phyloP scores from a whole-genome alignment of 2,888 invertebrate genomes.

The Portevinia maculata region DNA sequence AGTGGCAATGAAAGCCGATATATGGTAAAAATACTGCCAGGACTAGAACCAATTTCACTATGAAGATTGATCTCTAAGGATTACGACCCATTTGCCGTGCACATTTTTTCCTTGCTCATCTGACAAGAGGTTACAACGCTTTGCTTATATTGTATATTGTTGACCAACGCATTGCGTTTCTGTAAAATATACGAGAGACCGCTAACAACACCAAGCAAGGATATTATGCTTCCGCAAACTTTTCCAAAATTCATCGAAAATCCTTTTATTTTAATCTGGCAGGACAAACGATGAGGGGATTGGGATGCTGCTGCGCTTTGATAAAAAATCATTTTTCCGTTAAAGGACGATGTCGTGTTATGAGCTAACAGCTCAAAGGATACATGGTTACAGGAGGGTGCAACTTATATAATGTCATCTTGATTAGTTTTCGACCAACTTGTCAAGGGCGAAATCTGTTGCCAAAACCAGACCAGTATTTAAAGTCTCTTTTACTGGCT shows the following conservation, averaged over 20 bases:
- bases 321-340: constrained; percentile 35
- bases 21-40: constrained; percentile 52
- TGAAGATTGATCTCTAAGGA: constrained; percentile 66
- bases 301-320: constrained; percentile 25
- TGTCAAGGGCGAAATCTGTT: constrained; percentile 35
- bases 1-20: constrained; percentile 67
- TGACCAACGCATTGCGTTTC: constrained; percentile 50
- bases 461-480: constrained; percentile 43
- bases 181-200: constrained; percentile 38
- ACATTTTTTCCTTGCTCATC: constrained; percentile 25
- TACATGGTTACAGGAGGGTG: constrained; percentile 21
- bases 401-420: constrained; percentile 56
- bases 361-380: constrained; percentile 12
- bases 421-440: constrained; percentile 60
- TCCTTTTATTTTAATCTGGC: constrained; percentile 66
- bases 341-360: constrained; percentile 22
- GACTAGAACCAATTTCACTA: constrained; percentile 52
- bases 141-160: too few species aligned
- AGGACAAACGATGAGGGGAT: constrained; percentile 12
- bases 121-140: too few species aligned
- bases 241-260: background rate
- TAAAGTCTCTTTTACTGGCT: constrained; percentile 37
- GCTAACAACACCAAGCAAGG: constrained; percentile 50
- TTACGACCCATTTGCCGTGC: constrained; percentile 52
- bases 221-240: background rate